Base-by-base conservation (phyloP, 2,797 vertebrate genomes). In the Oryzias sinensis region DNA sequence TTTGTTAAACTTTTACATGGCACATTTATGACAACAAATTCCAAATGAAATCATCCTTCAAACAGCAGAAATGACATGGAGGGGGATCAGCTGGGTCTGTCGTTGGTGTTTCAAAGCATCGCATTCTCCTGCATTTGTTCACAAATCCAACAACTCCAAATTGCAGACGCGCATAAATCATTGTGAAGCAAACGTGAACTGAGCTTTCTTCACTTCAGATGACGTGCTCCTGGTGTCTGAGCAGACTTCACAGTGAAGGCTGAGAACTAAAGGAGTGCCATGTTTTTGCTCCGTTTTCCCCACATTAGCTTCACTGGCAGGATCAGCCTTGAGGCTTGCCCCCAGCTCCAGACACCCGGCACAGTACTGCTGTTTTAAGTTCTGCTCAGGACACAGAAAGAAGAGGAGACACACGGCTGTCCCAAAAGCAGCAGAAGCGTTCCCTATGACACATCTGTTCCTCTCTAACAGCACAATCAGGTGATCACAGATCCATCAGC, bases 251-350 rank as follows among this genome's bases (percentile, higher is more conserved):
- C 65, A 59, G 52, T 67, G 69, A 78, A 64, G 41, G 49, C 56
- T 27, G 58, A 56, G 70, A 52, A 56, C 40, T 41, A 53, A 62
- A 63, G 54, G 48, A 59, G 51, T 62, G 57, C 65, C 59, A 60
- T 43, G 57, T 41, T 24, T 69, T 47, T 66, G 50, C 48, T 79
- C 61, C 56, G 59, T 80, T 86, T 86, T 82, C 72, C 69, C 76
- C 43, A 25, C 43, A 16, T 73, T 53, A 63, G 49, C 56, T 53
- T 37, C 2, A 0, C 68, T 79, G 66, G 63, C 56, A 56, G 68
- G 72, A 65, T 61, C 62, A 68, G 74, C 87, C 83, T 62, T 13
- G 6, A 59, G 85, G 82, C 75, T 78, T 45, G 54, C 80, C 80
- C 75, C 66, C 65, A 76, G 83, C 65, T 62, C 61, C 72, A 69